phyloP scores from a whole-genome alignment of 2,113 vertebrate genomes.

The Bagarius yarrelli region DNA sequence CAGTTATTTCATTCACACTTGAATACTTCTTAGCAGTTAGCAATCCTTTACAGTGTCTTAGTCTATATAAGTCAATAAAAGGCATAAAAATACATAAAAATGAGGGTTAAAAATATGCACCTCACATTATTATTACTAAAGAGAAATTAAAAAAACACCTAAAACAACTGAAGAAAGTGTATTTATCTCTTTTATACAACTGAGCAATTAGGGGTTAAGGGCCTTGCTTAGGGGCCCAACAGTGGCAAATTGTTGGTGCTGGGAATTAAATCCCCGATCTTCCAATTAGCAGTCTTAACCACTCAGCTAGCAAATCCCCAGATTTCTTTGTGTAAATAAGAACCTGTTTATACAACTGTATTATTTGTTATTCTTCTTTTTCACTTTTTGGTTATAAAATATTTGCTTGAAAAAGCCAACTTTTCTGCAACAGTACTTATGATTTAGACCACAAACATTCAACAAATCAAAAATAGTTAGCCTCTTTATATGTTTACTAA shows the following conservation, averaged over 20 bases:
- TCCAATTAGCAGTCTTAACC: no score
- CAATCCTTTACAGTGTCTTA: neutral
- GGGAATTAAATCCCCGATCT: no score
- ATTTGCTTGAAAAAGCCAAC: neutral
- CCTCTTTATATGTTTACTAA: neutral
- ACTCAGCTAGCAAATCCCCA: no score
- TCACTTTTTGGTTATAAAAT: neutral
- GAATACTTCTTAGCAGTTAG: neutral
- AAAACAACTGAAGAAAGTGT: neutral
- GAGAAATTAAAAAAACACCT: neutral
- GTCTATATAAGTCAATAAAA: neutral
- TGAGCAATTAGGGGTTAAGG: no score
- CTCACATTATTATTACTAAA: neutral
- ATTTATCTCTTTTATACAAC: no score
- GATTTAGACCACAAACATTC: neutral
- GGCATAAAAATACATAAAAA: neutral
- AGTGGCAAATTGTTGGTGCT: no score
- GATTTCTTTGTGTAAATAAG: no score
- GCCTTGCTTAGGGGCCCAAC: no score
- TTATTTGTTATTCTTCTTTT: neutral
- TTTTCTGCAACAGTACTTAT: neutral
- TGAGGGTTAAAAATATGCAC: neutral
- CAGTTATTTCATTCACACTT: neutral
- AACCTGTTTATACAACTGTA: neutral
- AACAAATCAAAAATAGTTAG: neutral